Percentiles rank a stretch among this genome's conserved stretches.
These are phyloP conservation scores for Mesembrinibis cayennensis DNA, from an alignment of 2,113 vertebrate genomes.

Conservation along the genomic window DNA sequence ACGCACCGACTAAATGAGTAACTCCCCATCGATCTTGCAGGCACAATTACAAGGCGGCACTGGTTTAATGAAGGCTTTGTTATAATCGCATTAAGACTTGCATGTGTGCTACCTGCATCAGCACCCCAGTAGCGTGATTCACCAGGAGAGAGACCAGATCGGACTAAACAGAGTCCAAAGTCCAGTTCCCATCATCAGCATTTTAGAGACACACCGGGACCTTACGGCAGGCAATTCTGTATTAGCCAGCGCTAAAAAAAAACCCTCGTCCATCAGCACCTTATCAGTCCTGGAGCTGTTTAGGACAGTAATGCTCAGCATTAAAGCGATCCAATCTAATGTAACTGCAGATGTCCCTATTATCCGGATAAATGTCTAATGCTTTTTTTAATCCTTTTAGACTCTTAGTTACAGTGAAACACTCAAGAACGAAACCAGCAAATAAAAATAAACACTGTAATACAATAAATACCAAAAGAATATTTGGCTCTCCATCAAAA, in stretches of 20 bases:
- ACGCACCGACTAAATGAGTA: neutral
- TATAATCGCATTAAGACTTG: neutral
- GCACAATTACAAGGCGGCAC: neutral
- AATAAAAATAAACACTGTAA: neutral
- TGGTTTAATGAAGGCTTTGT: neutral
- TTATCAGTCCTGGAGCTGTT: neutral
- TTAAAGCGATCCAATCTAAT: neutral
- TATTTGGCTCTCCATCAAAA: neutral
- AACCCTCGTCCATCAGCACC: rapidly evolving
- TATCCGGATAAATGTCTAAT: neutral
- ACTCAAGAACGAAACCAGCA: neutral
- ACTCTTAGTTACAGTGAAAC: neutral
- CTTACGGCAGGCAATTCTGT: neutral
- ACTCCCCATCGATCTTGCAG: neutral
- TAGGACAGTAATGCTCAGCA: neutral
- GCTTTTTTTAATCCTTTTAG: neutral
- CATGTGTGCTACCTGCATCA: rapidly evolving
- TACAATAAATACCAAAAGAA: neutral
- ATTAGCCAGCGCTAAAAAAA: neutral
- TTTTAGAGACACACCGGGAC: neutral
- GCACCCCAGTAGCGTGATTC: rapidly evolving
- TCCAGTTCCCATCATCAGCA: neutral
- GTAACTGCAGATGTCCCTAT: neutral
- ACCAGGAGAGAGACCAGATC: neutral
- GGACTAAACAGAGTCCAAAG: neutral